Evolutionary conservation across 2,888 invertebrate species (phyloP).

Genomic region (Allygus modestus): DNA sequence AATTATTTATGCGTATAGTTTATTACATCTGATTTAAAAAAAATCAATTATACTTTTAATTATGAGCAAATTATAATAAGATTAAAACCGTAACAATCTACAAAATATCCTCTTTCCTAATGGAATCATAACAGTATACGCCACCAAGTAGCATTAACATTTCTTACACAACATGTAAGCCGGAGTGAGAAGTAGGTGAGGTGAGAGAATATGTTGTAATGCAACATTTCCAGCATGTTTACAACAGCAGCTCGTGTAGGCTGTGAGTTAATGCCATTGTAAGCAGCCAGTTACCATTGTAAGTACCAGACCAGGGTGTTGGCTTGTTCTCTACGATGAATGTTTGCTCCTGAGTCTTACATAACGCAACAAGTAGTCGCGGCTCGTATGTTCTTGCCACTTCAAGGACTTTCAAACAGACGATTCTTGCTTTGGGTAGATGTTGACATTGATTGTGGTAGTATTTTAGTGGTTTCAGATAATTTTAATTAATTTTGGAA

Average conservation of each 20-base stretch:
- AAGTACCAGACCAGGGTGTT: neutral
- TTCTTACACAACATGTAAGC: neutral
- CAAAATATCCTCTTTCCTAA: neutral
- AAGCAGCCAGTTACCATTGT: slow-evolving; percentile 25
- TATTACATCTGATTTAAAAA: neutral
- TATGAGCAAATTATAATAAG: too few species aligned
- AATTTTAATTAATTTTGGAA: too few species aligned
- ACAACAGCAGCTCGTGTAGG: neutral
- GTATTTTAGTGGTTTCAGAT: too few species aligned
- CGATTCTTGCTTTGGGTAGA: too few species aligned
- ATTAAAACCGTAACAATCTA: neutral
- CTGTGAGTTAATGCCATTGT: slow-evolving; percentile 6
- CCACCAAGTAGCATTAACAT: neutral
- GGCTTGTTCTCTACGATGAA: slow-evolving; percentile 18
- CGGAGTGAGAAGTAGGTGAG: slow-evolving; percentile 21
- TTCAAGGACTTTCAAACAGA: neutral
- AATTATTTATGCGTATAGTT: neutral
- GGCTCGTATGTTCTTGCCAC: neutral
- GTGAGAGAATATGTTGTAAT: slow-evolving; percentile 27
- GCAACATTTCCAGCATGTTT: slow-evolving; percentile 33
- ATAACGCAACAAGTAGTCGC: neutral
- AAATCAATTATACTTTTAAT: too few species aligned
- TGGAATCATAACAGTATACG: neutral
- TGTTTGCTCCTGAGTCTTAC: slow-evolving; percentile 14
- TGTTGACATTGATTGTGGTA: neutral